These are phyloP conservation scores for Laspeyria flexula DNA, from an alignment of 2,888 invertebrate species.

Conservation along the genomic window DNA sequence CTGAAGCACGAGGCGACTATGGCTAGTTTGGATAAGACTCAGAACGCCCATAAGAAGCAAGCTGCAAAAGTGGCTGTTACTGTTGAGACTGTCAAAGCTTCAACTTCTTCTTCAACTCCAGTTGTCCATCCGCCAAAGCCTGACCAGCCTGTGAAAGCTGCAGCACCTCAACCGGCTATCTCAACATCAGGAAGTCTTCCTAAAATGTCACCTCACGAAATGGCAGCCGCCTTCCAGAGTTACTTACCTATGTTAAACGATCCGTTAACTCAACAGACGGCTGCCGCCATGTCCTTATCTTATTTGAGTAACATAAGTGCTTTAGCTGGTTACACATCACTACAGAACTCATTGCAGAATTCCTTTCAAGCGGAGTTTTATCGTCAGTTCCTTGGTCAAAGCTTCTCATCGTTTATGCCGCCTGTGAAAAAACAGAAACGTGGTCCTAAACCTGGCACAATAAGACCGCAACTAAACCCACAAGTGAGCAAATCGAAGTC, in stretches of 20 bases:
- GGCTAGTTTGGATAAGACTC: slow-evolving; percentile 69
- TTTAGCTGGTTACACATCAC: slow-evolving; percentile 63
- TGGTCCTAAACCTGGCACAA: slow-evolving; percentile 58
- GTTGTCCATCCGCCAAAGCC: slow-evolving; percentile 46
- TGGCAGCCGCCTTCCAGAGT: slow-evolving; percentile 72
- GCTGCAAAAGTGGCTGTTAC: slow-evolving; percentile 56
- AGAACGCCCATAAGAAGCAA: slow-evolving; percentile 73
- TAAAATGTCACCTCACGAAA: slow-evolving; percentile 71
- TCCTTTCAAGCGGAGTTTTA: slow-evolving; percentile 79
- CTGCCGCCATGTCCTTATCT: slow-evolving; percentile 69
- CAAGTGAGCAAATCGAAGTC: slow-evolving; percentile 56
- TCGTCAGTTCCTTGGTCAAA: slow-evolving; percentile 70
- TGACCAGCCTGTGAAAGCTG: slow-evolving; percentile 54
- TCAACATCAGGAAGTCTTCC: slow-evolving; percentile 52
- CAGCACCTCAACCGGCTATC: slow-evolving; percentile 30
- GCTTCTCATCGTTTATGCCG: slow-evolving; percentile 64
- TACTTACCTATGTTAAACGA: slow-evolving; percentile 75
- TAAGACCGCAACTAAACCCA: slow-evolving; percentile 34
- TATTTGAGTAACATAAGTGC: slow-evolving; percentile 73
- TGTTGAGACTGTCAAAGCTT: slow-evolving; percentile 50
- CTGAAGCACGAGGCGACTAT: slow-evolving; percentile 84
- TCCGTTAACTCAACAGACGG: slow-evolving; percentile 70
- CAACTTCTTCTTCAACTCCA: slow-evolving; percentile 30
- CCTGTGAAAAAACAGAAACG: slow-evolving; percentile 76
- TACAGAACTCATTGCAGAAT: slow-evolving; percentile 67